Percentiles rank a stretch among this genome's conserved stretches.
phyloP scores from a whole-genome alignment of 2,888 invertebrate species.

The Laspeyria flexula region DNA sequence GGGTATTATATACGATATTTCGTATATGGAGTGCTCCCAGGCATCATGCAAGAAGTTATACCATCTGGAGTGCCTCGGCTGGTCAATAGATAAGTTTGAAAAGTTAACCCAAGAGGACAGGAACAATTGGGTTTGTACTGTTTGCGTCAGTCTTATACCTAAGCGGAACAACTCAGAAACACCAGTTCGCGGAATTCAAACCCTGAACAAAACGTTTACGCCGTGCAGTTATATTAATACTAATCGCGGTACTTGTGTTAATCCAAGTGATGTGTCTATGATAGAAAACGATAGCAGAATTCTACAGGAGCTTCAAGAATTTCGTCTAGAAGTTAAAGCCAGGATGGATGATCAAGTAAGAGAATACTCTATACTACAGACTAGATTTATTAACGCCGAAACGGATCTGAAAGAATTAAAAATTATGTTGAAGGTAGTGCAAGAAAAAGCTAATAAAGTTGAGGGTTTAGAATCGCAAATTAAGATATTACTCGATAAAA shows the following conservation, averaged over 20 bases:
- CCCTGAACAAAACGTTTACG: slow-evolving; percentile 11
- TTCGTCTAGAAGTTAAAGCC: slow-evolving; percentile 19
- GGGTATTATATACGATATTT: background rate
- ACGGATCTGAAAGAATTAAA: slow-evolving; percentile 16
- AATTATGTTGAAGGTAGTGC: slow-evolving; percentile 24
- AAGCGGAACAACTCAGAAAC: background rate
- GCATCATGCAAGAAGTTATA: background rate
- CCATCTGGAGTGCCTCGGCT: background rate
- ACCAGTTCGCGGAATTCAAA: background rate
- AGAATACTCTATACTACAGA: slow-evolving; percentile 16
- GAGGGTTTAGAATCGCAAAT: slow-evolving; percentile 21
- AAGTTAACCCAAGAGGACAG: background rate
- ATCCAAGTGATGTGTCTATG: background rate
- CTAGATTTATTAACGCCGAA: slow-evolving; percentile 19
- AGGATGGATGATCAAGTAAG: slow-evolving; percentile 15
- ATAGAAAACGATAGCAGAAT: slow-evolving; percentile 6
- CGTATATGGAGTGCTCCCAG: background rate
- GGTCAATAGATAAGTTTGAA: background rate
- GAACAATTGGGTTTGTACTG: background rate
- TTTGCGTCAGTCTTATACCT: background rate
- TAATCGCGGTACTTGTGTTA: slow-evolving; percentile 12
- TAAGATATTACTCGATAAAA: slow-evolving; percentile 11
- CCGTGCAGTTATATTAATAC: slow-evolving; percentile 20
- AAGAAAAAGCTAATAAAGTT: slow-evolving; percentile 25
- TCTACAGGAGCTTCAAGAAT: slow-evolving; percentile 12